Conservation (phyloP, 92 coral and sea anemone species). For the Pocillopora grandis region DNA sequence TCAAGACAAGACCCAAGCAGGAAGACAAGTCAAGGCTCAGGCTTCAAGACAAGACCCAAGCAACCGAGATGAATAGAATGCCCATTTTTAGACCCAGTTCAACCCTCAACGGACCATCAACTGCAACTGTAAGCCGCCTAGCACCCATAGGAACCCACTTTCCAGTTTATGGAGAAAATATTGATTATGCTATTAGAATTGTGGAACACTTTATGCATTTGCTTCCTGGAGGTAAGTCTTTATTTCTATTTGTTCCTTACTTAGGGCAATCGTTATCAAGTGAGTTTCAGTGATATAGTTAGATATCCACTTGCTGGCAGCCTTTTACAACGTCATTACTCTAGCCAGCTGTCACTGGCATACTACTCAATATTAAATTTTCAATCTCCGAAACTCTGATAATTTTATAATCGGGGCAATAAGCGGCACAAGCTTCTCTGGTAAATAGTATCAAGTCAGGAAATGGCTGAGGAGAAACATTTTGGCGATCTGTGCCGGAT, state of each 20-base stretch:
- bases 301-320: neutral
- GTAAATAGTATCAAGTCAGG: no score
- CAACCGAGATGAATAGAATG: conserved; percentile 4
- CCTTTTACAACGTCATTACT: no score
- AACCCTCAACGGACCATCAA: conserved; percentile 30
- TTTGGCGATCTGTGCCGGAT: no score
- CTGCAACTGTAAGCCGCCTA: conserved; percentile 14
- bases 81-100: conserved; percentile 29
- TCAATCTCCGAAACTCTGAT: no score
- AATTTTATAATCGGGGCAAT: no score
- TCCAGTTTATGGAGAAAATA: conserved; percentile 48
- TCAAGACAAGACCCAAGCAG: conserved; percentile 10
- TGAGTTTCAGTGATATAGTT: neutral
- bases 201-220: conserved; percentile 69
- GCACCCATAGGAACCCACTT: conserved; percentile 27
- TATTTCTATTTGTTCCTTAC: no score
- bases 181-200: conserved; percentile 67
- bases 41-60: conserved; percentile 43
- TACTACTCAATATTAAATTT: no score
- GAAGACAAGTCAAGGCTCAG: conserved; percentile 23
- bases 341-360: no score
- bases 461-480: no score
- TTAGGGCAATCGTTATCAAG: neutral
- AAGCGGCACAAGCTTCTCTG: no score
- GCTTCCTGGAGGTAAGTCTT: conserved; percentile 54